phyloP scores from a whole-genome alignment of 2,797 vertebrate genomes.

The Pseudotriccus pelzelni region DNA sequence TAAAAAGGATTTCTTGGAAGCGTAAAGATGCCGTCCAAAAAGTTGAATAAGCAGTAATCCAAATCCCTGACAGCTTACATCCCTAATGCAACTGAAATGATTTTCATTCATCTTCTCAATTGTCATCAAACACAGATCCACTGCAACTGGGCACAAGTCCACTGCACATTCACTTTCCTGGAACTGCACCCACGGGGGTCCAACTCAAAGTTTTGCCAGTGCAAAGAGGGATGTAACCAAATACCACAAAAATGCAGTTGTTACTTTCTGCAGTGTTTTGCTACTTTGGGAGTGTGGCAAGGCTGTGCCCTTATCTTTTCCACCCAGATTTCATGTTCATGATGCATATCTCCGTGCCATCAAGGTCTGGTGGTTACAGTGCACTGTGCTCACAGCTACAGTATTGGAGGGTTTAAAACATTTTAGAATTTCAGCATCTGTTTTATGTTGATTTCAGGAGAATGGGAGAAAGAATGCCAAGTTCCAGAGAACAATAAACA shows the following conservation, averaged over 20 bases:
- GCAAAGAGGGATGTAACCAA: not conserved
- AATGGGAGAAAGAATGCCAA: not conserved
- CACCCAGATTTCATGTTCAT: constrained; percentile 48
- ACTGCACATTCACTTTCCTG: constrained; percentile 1
- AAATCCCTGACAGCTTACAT: constrained; percentile 37
- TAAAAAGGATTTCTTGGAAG: constrained; percentile 50
- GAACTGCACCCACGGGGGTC: not conserved
- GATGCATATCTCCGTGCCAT: constrained; percentile 12
- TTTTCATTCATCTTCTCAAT: constrained; percentile 53
- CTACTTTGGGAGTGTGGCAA: not conserved
- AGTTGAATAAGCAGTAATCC: constrained; percentile 34
- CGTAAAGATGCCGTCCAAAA: not conserved
- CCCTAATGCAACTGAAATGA: constrained; percentile 25
- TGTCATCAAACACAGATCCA: constrained; percentile 26
- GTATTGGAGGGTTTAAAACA: not conserved
- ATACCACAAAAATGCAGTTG: constrained; percentile 3
- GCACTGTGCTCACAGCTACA: not conserved
- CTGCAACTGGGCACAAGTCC: constrained; percentile 18
- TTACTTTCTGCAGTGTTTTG: not conserved
- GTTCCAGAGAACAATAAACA: not conserved
- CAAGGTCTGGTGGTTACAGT: constrained; percentile 27
- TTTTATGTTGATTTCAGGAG: constrained; percentile 33
- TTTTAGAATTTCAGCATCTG: constrained; percentile 21
- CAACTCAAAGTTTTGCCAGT: not conserved
- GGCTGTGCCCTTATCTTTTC: constrained; percentile 40